phyloP scores from a whole-genome alignment of 2,888 invertebrate genomes.

The Plebejus melissa region DNA sequence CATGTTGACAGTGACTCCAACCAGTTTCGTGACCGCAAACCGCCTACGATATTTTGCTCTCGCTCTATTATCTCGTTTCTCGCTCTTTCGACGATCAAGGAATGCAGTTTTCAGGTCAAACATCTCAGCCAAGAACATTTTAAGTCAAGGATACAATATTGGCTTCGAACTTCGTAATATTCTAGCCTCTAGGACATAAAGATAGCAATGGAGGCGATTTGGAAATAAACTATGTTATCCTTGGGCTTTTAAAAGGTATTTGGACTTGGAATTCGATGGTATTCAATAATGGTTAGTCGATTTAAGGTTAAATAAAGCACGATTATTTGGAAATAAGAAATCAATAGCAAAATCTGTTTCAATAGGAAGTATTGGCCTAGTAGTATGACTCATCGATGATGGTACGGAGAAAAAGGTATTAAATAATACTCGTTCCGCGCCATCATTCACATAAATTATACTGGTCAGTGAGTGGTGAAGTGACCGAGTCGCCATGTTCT shows the following conservation, averaged over 20 bases:
- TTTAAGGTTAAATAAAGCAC: background rate
- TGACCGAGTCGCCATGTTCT: background rate
- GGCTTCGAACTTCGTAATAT: background rate
- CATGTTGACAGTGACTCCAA: slow-evolving; percentile 43
- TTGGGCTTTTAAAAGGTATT: too few species aligned
- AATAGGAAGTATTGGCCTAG: background rate
- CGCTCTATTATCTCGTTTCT: slow-evolving; percentile 43
- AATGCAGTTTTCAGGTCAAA: slow-evolving; percentile 60
- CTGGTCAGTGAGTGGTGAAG: slow-evolving; percentile 2
- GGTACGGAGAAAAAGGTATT: background rate
- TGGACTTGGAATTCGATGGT: too few species aligned
- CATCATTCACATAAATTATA: background rate
- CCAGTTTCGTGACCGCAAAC: slow-evolving; percentile 64
- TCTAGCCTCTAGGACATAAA: background rate
- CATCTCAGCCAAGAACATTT: slow-evolving; percentile 42
- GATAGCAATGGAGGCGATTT: too few species aligned
- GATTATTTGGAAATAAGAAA: background rate
- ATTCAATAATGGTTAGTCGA: background rate
- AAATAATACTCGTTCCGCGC: background rate
- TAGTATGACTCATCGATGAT: background rate
- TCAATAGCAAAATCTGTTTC: background rate
- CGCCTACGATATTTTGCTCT: slow-evolving; percentile 45
- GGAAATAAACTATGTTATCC: too few species aligned
- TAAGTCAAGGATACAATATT: slow-evolving; percentile 27
- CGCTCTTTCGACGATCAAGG: slow-evolving; percentile 47